Evolutionary conservation across 2,888 invertebrate species (phyloP).

Genomic region (Blastobasis adustella): DNA sequence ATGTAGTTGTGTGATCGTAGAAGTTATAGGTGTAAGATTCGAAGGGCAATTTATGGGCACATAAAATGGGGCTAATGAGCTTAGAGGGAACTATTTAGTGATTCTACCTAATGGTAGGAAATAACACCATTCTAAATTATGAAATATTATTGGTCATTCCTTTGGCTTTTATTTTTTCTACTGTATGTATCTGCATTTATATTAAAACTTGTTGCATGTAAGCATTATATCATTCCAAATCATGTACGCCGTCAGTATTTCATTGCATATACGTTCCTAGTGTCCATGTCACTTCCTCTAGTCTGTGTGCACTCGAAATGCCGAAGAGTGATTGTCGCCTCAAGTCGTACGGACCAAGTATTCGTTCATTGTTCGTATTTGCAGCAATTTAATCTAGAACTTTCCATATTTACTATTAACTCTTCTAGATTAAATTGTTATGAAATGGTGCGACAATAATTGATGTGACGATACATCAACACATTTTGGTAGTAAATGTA

Average conservation of each 20-base stretch:
- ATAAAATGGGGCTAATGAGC: too few relatives aligned
- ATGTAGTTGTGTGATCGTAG: too few relatives aligned
- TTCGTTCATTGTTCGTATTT: constrained; percentile 14
- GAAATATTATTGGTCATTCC: constrained; percentile 27
- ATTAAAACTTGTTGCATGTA: constrained; percentile 12
- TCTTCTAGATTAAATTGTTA: constrained; percentile 36
- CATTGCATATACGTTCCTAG: constrained; percentile 35
- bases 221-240: constrained; percentile 17
- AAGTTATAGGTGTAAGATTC: too few relatives aligned
- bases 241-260: constrained; percentile 11
- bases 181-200: background rate
- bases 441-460: constrained; percentile 32
- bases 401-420: constrained; percentile 9
- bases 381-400: constrained; percentile 32
- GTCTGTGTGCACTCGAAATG: constrained; percentile 63
- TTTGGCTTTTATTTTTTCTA: constrained; percentile 31
- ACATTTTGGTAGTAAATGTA: constrained; percentile 42
- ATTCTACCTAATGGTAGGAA: too few relatives aligned
- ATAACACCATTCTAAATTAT: too few relatives aligned
- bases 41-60: too few relatives aligned
- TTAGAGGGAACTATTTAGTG: too few relatives aligned
- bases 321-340: constrained; percentile 69
- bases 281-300: constrained; percentile 60
- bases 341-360: constrained; percentile 4
- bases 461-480: constrained; percentile 24